These are phyloP conservation scores for Eupleurogrammus muticus DNA, from an alignment of 2,797 vertebrate species.

Conservation along the genomic window DNA sequence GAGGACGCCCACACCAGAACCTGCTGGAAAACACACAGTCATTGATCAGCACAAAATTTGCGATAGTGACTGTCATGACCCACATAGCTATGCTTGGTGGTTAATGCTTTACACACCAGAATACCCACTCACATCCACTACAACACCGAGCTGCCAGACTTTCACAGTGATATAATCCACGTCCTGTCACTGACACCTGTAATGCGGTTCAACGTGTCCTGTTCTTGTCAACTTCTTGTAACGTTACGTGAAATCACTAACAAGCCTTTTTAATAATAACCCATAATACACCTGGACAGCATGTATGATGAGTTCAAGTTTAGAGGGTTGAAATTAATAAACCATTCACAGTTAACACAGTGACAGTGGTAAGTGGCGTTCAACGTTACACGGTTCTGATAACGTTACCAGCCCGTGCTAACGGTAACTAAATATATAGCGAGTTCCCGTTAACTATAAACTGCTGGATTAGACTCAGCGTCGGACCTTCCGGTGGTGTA, in stretches of 20 bases:
- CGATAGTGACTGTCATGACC: background rate
- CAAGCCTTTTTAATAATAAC: background rate
- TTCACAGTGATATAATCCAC: background rate
- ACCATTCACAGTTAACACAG: background rate
- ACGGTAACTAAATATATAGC: slow-evolving; percentile 27
- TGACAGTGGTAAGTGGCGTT: background rate
- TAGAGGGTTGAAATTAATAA: background rate
- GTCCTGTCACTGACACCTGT: background rate
- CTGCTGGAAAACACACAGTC: slow-evolving; percentile 48
- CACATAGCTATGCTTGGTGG: background rate
- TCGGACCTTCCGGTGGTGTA: background rate
- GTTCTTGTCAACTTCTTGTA: background rate
- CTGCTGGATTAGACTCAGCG: background rate
- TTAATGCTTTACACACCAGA: no score
- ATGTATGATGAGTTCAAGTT: background rate
- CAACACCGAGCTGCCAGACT: background rate
- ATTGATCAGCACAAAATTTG: background rate
- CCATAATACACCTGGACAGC: background rate
- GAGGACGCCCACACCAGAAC: slow-evolving; percentile 62
- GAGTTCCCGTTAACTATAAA: background rate
- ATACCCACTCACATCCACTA: background rate
- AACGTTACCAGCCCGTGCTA: slow-evolving; percentile 6
- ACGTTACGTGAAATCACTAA: background rate
- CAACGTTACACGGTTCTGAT: background rate
- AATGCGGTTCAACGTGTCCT: background rate